Conservation (phyloP, 2,113 vertebrate species). For the Telmatochromis sp. region DNA sequence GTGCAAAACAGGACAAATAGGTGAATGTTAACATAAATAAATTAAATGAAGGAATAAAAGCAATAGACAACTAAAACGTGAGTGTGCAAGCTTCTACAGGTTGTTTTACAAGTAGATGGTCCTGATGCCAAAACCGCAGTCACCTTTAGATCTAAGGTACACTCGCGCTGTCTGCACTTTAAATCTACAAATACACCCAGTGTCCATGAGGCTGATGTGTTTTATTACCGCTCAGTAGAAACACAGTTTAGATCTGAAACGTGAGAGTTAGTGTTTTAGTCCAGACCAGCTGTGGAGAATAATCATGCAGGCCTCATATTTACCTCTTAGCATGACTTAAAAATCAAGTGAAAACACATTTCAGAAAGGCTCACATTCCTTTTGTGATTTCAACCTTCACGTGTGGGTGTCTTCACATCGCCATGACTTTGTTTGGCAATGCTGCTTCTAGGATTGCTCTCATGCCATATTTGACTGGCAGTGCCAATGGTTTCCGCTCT, state of each 20-base stretch:
- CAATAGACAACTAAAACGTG: rapidly evolving
- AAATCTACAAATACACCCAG: neutral
- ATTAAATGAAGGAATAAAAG: neutral
- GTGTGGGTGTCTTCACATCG: neutral
- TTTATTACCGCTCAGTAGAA: neutral
- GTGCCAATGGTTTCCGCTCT: neutral
- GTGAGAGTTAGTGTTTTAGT: neutral
- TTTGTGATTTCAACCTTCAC: neutral
- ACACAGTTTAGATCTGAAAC: rapidly evolving
- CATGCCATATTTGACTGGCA: neutral
- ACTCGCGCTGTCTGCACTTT: neutral
- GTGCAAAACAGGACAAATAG: neutral
- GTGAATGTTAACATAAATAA: neutral
- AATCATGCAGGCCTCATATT: neutral
- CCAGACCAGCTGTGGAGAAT: neutral
- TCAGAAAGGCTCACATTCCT: neutral
- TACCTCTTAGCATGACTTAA: neutral
- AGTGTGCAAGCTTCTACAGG: neutral
- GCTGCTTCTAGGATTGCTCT: neutral
- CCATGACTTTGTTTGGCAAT: neutral
- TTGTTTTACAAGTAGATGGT: neutral
- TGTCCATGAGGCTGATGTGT: neutral
- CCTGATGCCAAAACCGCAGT: neutral
- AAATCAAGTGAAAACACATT: neutral
- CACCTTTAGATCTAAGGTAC: neutral